phyloP scores from a whole-genome alignment of 2,797 vertebrate genomes.

The Thripadectes ignobilis region DNA sequence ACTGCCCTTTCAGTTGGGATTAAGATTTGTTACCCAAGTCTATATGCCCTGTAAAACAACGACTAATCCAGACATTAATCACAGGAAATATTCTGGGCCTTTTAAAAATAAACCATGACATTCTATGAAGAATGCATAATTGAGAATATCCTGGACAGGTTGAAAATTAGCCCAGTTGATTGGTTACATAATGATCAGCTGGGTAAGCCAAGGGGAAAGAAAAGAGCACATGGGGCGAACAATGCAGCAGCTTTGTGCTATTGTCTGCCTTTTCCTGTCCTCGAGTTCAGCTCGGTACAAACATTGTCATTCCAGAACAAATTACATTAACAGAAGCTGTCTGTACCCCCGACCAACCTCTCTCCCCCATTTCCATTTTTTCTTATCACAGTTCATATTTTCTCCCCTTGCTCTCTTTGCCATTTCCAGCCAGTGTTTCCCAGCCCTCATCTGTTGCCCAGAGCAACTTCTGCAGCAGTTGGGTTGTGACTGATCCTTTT shows the following conservation, averaged over 20 bases:
- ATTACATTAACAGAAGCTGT: conserved; percentile 38
- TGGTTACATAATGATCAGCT: conserved; percentile 59
- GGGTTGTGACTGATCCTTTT: conserved; percentile 35
- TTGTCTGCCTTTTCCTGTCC: conserved; percentile 57
- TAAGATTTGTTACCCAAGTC: conserved; percentile 59
- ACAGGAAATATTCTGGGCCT: conserved; percentile 55
- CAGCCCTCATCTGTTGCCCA: not conserved
- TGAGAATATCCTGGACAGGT: conserved; percentile 67
- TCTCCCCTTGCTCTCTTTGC: not conserved
- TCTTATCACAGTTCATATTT: accelerated
- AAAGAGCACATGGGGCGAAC: conserved; percentile 26
- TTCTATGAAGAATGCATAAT: conserved; percentile 64
- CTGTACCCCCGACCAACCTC: not conserved
- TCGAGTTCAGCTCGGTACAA: conserved; percentile 50
- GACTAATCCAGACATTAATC: conserved; percentile 65
- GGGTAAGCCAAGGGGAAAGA: conserved; percentile 50
- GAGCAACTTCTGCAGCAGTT: conserved; percentile 29
- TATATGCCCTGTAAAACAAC: conserved; percentile 47
- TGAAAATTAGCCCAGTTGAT: conserved; percentile 63
- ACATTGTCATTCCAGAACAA: conserved; percentile 15
- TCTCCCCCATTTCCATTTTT: not conserved
- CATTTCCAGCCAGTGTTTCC: not conserved
- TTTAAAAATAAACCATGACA: conserved; percentile 56
- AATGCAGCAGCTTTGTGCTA: conserved; percentile 21
- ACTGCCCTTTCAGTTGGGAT: conserved; percentile 55